These are phyloP conservation scores for Amphibalanus amphitrite DNA, from an alignment of 1,140 invertebrate species.

Conservation along the genomic window DNA sequence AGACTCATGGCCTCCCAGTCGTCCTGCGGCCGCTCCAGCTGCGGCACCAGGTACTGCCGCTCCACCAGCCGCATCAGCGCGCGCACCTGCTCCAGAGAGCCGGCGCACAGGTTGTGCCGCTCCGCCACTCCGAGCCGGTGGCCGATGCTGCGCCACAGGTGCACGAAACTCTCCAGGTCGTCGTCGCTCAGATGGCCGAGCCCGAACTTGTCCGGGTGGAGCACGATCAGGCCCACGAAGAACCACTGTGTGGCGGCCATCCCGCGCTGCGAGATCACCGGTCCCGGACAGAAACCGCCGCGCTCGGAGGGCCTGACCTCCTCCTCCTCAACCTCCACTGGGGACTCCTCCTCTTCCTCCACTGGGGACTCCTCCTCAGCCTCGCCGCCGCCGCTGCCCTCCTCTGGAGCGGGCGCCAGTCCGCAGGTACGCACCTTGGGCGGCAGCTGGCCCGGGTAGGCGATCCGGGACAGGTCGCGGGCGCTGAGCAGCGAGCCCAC, in stretches of 20 bases:
- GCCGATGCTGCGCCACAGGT: conserved; percentile 68
- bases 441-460: too few relatives aligned
- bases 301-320: too few relatives aligned
- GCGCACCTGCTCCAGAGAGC: conserved; percentile 26
- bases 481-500: too few relatives aligned
- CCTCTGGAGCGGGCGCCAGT: too few relatives aligned
- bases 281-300: too few relatives aligned
- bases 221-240: conserved; percentile 57
- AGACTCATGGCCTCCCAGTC: not conserved
- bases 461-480: too few relatives aligned
- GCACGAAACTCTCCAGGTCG: conserved; percentile 54
- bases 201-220: conserved; percentile 45
- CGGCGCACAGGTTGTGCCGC: conserved; percentile 39
- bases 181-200: conserved; percentile 32
- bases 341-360: too few relatives aligned
- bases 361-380: too few relatives aligned
- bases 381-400: too few relatives aligned
- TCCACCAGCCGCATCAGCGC: conserved; percentile 26
- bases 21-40: conserved; percentile 15
- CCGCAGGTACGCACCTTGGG: too few relatives aligned
- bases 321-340: too few relatives aligned
- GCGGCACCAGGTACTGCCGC: conserved; percentile 25
- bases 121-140: conserved; percentile 63
- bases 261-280: conserved; percentile 41
- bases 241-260: conserved; percentile 48